Evolutionary conservation across 2,797 vertebrate species (phyloP), one percentile per base, ranked within the genome.

Genomic region (Fratercula arctica): DNA sequence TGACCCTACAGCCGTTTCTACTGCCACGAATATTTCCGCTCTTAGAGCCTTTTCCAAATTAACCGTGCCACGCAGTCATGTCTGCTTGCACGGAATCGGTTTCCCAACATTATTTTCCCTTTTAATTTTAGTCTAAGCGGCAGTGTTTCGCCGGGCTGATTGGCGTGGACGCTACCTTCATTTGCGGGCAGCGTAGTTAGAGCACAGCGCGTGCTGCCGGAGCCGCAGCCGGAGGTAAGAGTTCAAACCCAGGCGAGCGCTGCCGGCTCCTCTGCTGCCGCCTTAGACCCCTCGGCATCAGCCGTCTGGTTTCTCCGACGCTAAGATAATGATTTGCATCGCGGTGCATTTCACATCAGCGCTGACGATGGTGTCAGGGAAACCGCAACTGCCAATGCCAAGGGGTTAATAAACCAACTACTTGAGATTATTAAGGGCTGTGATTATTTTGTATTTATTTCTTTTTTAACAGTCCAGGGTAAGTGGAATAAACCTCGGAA

Each of bases 331-430:
- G 82, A 83, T 96, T 73, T 93, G 68, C 89, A 87, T 93, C 3
- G 1, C 41, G 39, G 67, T 24, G 61, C 77, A 16, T 94, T 83
- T 72, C 81, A 8, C 48, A 29, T 89, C 57, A 73, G 69, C 11
- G 0, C 69, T 43, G 87, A 45, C 11, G 1, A 6, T 12, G 41
- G 77, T 89, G 91, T 89, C 83, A 80, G 81, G 75, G 67, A 90
- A 94, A 61, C 90, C 89, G 61, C 66, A 66, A 33, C 89, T 93
- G 73, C 68, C 90, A 26, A 8, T 95, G 90, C 91, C 75, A 89
- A 85, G 88, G 93, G 87, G 83, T 94, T 93, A 93, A 94, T 94
- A 92, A 96, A 94, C 87, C 69, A 20, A 3, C 91, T 89, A 16
- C 89, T 91, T 79, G 46, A 90, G 82, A 50, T 95, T 93, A 72